Evolutionary conservation across 2,888 invertebrate genomes (phyloP).

Genomic region (Rotaria macrura): DNA sequence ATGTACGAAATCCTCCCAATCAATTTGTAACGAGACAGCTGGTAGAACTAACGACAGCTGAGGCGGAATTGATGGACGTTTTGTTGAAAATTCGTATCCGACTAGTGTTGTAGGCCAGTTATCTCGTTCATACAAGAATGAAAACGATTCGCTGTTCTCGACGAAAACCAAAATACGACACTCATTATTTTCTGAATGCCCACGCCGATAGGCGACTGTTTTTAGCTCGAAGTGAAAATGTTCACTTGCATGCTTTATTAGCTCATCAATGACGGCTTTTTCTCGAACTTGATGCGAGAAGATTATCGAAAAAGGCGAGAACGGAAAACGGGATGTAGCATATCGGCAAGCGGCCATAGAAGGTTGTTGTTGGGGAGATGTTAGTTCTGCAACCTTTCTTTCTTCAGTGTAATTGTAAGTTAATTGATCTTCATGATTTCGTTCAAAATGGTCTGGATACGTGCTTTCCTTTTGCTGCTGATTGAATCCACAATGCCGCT

Average conservation of each 20-base stretch:
- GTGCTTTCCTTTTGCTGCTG: too few relatives aligned
- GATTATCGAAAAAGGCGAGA: neutral
- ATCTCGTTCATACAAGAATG: neutral
- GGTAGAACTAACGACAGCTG: neutral
- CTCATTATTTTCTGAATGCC: neutral
- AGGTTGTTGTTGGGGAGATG: neutral
- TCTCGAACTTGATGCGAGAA: neutral
- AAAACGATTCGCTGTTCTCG: neutral
- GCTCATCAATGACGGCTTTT: neutral
- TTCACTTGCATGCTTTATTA: neutral
- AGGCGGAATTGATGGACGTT: neutral
- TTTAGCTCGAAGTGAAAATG: neutral
- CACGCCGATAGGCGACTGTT: neutral
- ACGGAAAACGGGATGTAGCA: neutral
- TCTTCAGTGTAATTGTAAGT: too few relatives aligned
- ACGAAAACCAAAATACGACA: neutral
- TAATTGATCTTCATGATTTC: too few relatives aligned
- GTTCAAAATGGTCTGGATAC: too few relatives aligned
- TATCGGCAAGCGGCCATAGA: neutral
- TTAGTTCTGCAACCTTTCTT: too few relatives aligned
- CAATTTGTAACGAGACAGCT: neutral
- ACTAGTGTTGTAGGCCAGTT: neutral
- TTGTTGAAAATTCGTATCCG: neutral
- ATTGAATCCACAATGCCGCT: too few relatives aligned
- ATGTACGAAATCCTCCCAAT: neutral